Evolutionary conservation across 2,888 invertebrate species (phyloP).

Genomic region (Timema cristinae): DNA sequence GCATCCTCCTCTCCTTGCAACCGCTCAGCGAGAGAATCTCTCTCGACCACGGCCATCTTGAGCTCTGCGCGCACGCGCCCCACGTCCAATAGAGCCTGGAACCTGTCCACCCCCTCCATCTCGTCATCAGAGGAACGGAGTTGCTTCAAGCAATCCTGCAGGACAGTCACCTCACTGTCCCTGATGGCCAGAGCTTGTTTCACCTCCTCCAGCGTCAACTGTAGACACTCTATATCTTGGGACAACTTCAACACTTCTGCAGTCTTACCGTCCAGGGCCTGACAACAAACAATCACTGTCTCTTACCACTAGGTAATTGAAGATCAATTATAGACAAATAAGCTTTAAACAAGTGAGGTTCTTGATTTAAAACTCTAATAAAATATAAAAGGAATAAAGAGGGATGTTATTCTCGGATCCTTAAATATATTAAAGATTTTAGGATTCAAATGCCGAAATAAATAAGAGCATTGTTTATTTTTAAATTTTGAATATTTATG

Average conservation of each 20-base stretch:
- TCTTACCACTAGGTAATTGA: no score
- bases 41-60: conserved; percentile 52
- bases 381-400: no score
- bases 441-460: no score
- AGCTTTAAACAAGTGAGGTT: no score
- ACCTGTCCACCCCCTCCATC: conserved; percentile 20
- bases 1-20: conserved; percentile 47
- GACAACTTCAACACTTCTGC: conserved; percentile 49
- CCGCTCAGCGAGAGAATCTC: conserved; percentile 46
- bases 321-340: no score
- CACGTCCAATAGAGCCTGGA: conserved; percentile 52
- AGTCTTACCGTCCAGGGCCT: no score
- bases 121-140: conserved; percentile 23
- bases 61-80: conserved; percentile 58
- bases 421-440: no score
- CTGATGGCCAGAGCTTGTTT: conserved; percentile 43
- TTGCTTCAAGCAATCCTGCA: conserved; percentile 36
- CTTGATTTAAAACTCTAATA: no score
- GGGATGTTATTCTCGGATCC: no score
- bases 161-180: conserved; percentile 39
- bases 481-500: no score
- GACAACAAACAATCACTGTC: no score
- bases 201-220: background rate
- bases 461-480: no score
- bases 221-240: conserved; percentile 35